Evolutionary conservation across 2,888 invertebrate species (phyloP).

Genomic region (Drosophila falleni): DNA sequence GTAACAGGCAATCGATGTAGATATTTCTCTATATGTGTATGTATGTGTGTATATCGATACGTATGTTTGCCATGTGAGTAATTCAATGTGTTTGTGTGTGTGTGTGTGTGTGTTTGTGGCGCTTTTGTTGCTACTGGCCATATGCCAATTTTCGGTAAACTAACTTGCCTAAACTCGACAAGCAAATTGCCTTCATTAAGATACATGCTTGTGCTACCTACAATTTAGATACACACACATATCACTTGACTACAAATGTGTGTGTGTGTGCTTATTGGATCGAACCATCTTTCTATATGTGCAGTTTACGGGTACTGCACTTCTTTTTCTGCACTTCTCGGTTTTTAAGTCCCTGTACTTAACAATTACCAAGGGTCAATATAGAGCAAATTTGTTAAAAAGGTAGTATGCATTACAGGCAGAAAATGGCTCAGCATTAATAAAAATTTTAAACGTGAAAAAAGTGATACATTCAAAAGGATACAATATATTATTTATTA

Average conservation of each 20-base stretch:
- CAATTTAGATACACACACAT: slow-evolving; percentile 67
- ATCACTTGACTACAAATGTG: slow-evolving; percentile 13
- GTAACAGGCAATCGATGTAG: slow-evolving; percentile 60
- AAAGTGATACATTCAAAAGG: too few species aligned
- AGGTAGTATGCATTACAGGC: neutral
- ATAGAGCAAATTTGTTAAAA: neutral
- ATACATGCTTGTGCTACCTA: slow-evolving; percentile 79
- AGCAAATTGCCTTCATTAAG: slow-evolving; percentile 82
- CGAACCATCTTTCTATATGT: slow-evolving; percentile 58
- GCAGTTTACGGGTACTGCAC: slow-evolving; percentile 56
- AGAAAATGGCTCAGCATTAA: too few species aligned
- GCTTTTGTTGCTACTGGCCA: slow-evolving; percentile 81
- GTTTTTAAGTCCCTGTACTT: slow-evolving; percentile 2
- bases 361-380: neutral
- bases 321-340: slow-evolving; percentile 24
- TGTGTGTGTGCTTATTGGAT: slow-evolving; percentile 35
- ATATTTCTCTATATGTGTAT: slow-evolving; percentile 6
- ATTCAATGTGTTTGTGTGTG: slow-evolving; percentile 20
- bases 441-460: too few species aligned
- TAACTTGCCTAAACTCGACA: slow-evolving; percentile 82
- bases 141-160: slow-evolving; percentile 83
- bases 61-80: slow-evolving; percentile 1
- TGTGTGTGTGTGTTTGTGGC: slow-evolving; percentile 32
- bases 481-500: too few species aligned
- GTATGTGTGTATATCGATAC: slow-evolving; percentile 2